Evolutionary conservation across 2,113 vertebrate species (phyloP), one percentile per base, ranked within the genome.

Genomic region (Phalacrocorax brasilianus): DNA sequence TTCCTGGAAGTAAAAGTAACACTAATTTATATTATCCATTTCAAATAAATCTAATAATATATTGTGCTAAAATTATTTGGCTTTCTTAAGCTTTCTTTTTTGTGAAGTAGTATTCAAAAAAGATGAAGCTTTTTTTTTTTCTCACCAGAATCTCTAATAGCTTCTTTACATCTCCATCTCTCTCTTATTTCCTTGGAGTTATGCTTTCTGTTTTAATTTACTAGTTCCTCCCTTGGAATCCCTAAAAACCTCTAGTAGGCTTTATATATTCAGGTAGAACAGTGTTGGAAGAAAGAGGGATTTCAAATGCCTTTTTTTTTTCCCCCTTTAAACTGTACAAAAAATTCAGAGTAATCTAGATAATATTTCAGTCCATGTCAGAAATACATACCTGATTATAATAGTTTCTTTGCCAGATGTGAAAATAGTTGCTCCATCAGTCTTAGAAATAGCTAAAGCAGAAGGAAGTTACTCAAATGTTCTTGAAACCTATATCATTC

Each of bases 371-470:
- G 47, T 28, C 13, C 19, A 11, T 65, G 23, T 93, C 78, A 95
- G 62, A 95, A 90, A 71, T 66, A 52, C n/a, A 22, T 61, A 76
- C 56, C 87, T 88, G 87, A 78, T 91, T 79, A 22, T 89, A 75
- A 45, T 26, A 76, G 45, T 40, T 85, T 71, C 61, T 71, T 66
- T 97, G 81, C 61, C 67, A 84, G 67, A 44, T 76, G n/a, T 32
- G 30, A 58, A 87, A 81, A 32, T 62, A 93, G 50, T 83, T 92
- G 74, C 33, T 95, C 70, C 77, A 35, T 91, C 68, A 70, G 56
- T 66, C 38, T 89, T 63, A 83, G 63, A 91, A 95, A 71, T 27
- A 81, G 55, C 73, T 91, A 85, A 95, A 95, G 35, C 49, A 91
- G 82, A 83, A 95, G 59, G 58, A 87, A 83, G 49, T 83, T 30